These are phyloP conservation scores for Desmodus rotundus DNA, from an alignment of 2,113 vertebrate species.

Conservation along the genomic window DNA sequence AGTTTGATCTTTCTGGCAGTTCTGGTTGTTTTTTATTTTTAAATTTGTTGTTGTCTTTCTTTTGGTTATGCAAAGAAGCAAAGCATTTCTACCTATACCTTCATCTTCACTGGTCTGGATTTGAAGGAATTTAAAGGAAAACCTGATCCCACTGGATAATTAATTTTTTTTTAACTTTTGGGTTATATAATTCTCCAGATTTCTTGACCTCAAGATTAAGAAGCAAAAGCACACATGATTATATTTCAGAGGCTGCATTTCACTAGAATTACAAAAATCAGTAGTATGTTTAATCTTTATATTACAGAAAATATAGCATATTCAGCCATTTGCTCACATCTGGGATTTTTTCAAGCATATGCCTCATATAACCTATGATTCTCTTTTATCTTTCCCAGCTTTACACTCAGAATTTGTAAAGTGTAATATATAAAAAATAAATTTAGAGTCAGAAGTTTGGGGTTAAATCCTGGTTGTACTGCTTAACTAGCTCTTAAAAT, in stretches of 20 bases:
- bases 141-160: slow-evolving; percentile 8
- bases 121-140: slow-evolving; percentile 53
- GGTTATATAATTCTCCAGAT: slow-evolving; percentile 17
- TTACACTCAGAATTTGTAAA: not conserved
- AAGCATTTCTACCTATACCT: too few relatives aligned
- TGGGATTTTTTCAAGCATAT: not conserved
- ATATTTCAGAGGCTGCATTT: slow-evolving; percentile 19
- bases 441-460: not conserved
- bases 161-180: slow-evolving; percentile 29
- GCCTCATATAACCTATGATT: not conserved
- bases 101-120: not conserved
- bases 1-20: too few relatives aligned
- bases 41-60: too few relatives aligned
- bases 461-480: not conserved
- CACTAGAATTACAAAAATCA: slow-evolving; percentile 9
- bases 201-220: slow-evolving; percentile 14
- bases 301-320: slow-evolving; percentile 36
- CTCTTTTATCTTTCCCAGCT: not conserved
- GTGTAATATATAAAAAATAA: not conserved
- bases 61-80: too few relatives aligned
- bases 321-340: slow-evolving; percentile 2
- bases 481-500: not conserved
- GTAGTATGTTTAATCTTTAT: slow-evolving; percentile 42
- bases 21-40: too few relatives aligned
- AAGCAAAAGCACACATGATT: slow-evolving; percentile 30